Percentiles rank a stretch among this genome's conserved stretches.
Evolutionary conservation across 2,888 invertebrate species (phyloP).

Genomic region (Cataglyphis cursor): DNA sequence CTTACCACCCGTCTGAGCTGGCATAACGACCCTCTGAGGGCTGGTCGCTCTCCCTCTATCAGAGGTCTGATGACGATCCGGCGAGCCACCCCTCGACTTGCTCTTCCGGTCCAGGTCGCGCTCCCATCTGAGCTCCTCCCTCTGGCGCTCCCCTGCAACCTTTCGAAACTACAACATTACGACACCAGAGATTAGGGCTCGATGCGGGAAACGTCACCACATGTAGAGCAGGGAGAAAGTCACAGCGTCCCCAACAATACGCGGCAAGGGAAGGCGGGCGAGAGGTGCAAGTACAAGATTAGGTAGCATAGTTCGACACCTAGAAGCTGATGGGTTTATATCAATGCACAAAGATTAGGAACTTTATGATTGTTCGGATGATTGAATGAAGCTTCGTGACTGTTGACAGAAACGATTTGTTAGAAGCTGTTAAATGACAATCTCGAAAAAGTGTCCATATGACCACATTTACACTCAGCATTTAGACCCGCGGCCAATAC

Average conservation of each 20-base stretch:
- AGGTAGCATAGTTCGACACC: conserved; percentile 43
- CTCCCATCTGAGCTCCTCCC: conserved; percentile 85
- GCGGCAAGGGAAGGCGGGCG: conserved; percentile 38
- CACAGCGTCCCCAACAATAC: conserved; percentile 44
- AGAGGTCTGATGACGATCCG: conserved; percentile 85
- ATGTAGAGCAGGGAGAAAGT: conserved; percentile 71
- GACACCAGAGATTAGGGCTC: conserved; percentile 81
- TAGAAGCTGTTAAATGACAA: neutral
- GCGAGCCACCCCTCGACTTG: conserved; percentile 85
- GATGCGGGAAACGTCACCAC: conserved; percentile 82
- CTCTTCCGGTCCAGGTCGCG: conserved; percentile 86
- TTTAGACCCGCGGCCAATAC: too few species aligned
- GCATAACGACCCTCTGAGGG: conserved; percentile 80
- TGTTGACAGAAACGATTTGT: neutral
- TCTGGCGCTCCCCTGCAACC: conserved; percentile 86
- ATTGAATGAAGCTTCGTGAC: neutral
- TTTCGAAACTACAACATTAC: conserved; percentile 87
- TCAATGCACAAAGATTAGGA: conserved; percentile 37
- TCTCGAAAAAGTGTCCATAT: neutral
- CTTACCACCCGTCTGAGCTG: conserved; percentile 75
- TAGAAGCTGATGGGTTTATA: conserved; percentile 44
- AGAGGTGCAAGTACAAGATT: conserved; percentile 42
- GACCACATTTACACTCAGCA: too few species aligned
- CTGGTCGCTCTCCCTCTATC: conserved; percentile 85
- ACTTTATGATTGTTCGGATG: neutral